Conservation (phyloP, 2,113 vertebrate genomes). For the Phocoena phocoena region DNA sequence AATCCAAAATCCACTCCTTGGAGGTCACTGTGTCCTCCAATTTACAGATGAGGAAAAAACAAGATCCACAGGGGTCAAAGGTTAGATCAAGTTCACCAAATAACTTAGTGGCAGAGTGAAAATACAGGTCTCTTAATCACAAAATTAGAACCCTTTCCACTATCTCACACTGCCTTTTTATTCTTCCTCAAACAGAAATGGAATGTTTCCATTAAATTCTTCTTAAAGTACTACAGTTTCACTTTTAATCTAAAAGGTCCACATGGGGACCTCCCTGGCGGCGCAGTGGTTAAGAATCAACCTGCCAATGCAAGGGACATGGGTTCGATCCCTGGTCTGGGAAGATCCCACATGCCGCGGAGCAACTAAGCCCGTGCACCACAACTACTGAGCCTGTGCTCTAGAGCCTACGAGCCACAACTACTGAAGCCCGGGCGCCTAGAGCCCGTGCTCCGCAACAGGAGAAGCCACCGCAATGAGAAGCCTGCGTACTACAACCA, state of each 20-base stretch:
- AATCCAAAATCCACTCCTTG: not conserved
- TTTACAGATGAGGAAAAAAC: slow-evolving; percentile 23
- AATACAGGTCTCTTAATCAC: not conserved
- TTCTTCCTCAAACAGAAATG: slow-evolving; percentile 34
- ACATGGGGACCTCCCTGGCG: not conserved
- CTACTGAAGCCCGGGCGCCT: too few species aligned
- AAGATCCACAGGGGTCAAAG: not conserved
- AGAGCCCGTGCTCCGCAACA: too few species aligned
- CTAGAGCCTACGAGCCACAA: too few species aligned
- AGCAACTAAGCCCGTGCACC: too few species aligned
- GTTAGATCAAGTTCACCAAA: not conserved
- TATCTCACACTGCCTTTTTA: not conserved
- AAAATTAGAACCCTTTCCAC: not conserved
- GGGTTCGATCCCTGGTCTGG: too few species aligned
- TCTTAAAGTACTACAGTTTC: not conserved
- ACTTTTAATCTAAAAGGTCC: not conserved
- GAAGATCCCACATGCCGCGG: too few species aligned
- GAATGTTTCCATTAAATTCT: not conserved
- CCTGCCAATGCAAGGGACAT: too few species aligned
- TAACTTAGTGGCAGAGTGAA: not conserved
- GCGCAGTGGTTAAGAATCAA: too few species aligned
- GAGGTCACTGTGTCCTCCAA: not conserved
- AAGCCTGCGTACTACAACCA: too few species aligned
- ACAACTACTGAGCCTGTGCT: too few species aligned
- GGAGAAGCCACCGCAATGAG: too few species aligned